Percentiles rank a stretch among this genome's conserved stretches.
Evolutionary conservation across 1,140 invertebrate genomes (phyloP).

Genomic region (Drosophila aff.): DNA sequence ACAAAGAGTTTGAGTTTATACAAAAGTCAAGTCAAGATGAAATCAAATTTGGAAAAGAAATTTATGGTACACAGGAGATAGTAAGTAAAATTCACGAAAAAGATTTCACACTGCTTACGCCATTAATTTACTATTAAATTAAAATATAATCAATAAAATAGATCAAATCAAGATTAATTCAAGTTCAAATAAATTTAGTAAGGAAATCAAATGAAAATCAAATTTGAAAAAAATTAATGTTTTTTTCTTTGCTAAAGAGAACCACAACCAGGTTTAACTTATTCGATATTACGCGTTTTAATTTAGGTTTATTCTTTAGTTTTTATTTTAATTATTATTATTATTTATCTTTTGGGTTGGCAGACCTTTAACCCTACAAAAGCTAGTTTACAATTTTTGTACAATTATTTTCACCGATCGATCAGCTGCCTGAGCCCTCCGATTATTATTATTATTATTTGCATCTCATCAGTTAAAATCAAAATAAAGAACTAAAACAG

Average conservation of each 20-base stretch:
- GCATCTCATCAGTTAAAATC: constrained; percentile 49
- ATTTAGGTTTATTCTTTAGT: constrained; percentile 48
- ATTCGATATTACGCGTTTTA: constrained; percentile 25
- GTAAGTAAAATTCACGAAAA: constrained; percentile 74
- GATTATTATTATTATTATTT: not conserved
- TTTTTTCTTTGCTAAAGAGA: constrained; percentile 54
- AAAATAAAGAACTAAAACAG: constrained; percentile 18
- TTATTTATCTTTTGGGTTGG: constrained; percentile 10
- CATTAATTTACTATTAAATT: constrained; percentile 31
- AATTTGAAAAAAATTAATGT: constrained; percentile 39
- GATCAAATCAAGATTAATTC: constrained; percentile 57
- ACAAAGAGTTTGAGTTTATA: constrained; percentile 10
- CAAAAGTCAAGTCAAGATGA: constrained; percentile 24
- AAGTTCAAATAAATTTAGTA: constrained; percentile 63
- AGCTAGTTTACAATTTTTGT: constrained; percentile 77
- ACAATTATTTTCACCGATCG: constrained; percentile 45
- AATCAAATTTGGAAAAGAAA: constrained; percentile 41
- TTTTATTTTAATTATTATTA: not conserved
- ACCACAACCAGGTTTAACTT: constrained; percentile 77
- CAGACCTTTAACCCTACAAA: constrained; percentile 68
- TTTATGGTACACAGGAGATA: constrained; percentile 30
- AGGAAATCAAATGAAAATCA: constrained; percentile 24
- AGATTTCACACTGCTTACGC: constrained; percentile 66
- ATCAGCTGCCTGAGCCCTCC: constrained; percentile 17
- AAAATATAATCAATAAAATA: constrained; percentile 23